phyloP scores from a whole-genome alignment of 23 tunicate species.

The Ascidia mentula region DNA sequence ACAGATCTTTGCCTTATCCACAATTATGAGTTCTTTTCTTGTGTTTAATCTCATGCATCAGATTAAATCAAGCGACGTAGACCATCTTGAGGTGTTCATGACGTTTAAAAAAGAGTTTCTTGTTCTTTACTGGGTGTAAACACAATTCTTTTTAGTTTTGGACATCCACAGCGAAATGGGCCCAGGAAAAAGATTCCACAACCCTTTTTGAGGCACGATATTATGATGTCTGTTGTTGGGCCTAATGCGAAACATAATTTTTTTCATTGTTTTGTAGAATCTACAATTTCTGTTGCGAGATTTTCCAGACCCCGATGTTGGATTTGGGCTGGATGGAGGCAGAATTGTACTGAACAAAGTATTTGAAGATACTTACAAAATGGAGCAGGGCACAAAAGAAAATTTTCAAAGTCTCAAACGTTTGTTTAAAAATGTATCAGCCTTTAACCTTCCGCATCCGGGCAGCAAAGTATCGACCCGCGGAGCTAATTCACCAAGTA shows the following conservation, averaged over 20 bases:
- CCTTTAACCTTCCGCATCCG: not conserved
- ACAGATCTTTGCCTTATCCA: not conserved
- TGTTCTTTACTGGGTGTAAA: no score
- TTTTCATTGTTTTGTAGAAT: not conserved
- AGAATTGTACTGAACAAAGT: not conserved
- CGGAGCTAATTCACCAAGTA: no score
- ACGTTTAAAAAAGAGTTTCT: no score
- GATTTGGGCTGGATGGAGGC: not conserved
- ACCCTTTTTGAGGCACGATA: not conserved
- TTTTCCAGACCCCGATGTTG: not conserved
- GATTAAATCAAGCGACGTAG: not conserved
- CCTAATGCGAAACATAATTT: not conserved
- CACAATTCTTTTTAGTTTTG: not conserved
- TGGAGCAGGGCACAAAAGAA: not conserved
- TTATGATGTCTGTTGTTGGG: not conserved
- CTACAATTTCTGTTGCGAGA: not conserved
- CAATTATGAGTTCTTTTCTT: not conserved
- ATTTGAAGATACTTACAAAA: not conserved
- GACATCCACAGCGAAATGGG: not conserved
- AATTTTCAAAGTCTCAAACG: not conserved
- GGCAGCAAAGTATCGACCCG: not conserved
- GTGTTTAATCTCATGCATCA: not conserved
- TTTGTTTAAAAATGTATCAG: not conserved
- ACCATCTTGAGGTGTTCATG: not conserved
- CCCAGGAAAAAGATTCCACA: not conserved